phyloP scores from a whole-genome alignment of 2,113 vertebrate species.

The Delphinus delphis region DNA sequence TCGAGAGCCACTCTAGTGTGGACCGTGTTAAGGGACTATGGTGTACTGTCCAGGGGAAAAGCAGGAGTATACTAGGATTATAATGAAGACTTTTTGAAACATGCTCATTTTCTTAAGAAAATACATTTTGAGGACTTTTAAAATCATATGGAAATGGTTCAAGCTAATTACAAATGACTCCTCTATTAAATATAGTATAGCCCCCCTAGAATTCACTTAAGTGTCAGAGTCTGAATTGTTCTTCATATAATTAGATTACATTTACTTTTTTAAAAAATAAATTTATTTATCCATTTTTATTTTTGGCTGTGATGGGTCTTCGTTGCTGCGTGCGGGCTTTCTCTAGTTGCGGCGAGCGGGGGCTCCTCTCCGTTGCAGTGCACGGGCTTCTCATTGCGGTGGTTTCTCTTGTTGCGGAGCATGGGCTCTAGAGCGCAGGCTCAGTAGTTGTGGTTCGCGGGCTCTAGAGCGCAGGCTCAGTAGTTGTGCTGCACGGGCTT shows the following conservation, averaged over 20 bases:
- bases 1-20: not conserved
- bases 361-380: too few relatives aligned
- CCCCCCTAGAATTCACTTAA: not conserved
- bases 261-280: not conserved
- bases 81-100: not conserved
- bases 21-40: not conserved
- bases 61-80: not conserved
- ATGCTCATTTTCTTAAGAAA: not conserved
- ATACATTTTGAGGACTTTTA: not conserved
- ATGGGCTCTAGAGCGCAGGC: too few relatives aligned
- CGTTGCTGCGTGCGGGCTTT: too few relatives aligned
- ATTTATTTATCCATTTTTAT: too few relatives aligned
- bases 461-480: too few relatives aligned
- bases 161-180: conserved; percentile 1
- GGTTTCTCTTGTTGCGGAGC: too few relatives aligned
- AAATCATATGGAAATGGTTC: not conserved
- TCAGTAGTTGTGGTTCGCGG: too few relatives aligned
- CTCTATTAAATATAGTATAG: not conserved
- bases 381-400: fast-evolving
- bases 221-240: not conserved
- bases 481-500: too few relatives aligned
- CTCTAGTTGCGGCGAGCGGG: too few relatives aligned
- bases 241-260: not conserved
- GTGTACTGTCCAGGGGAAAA: not conserved
- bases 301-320: too few relatives aligned